A percentile compares a stretch with the other conserved stretches of the same genome.
These are phyloP conservation scores for Enteromius trimaculatus DNA, from an alignment of 2,797 vertebrate genomes.

Conservation along the genomic window DNA sequence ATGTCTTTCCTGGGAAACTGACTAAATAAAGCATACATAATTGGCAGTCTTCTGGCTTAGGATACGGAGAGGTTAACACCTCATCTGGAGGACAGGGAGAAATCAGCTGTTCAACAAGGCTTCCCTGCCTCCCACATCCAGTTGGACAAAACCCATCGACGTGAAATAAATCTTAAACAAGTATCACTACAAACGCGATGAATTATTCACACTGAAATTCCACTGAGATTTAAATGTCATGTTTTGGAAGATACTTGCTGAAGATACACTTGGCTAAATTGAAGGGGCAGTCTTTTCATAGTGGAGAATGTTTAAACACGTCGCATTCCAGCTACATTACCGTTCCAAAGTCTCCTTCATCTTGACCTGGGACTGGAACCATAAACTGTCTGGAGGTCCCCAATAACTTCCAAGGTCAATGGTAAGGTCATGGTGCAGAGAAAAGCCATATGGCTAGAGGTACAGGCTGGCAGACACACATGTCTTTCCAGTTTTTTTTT, in stretches of 20 bases:
- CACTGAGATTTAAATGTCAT: conserved; percentile 56
- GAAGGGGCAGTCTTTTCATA: conserved; percentile 25
- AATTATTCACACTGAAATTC: conserved; percentile 51
- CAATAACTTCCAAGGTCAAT: conserved; percentile 61
- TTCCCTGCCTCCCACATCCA: conserved; percentile 65
- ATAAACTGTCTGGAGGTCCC: conserved; percentile 57
- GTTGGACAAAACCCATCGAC: conserved; percentile 61
- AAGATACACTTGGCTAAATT: conserved; percentile 34
- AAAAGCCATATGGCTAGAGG: conserved; percentile 55
- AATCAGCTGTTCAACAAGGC: conserved; percentile 63
- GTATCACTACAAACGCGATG: conserved; percentile 53
- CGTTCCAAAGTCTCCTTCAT: conserved; percentile 52
- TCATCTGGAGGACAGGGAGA: conserved; percentile 63
- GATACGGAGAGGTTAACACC: conserved; percentile 58
- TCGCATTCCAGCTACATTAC: conserved; percentile 52
- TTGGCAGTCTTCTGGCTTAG: conserved; percentile 26
- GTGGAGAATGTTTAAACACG: conserved; percentile 43
- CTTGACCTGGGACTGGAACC: conserved; percentile 49
- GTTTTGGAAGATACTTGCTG: conserved; percentile 47
- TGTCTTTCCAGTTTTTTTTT: conserved; percentile 58
- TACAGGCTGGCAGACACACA: conserved; percentile 49
- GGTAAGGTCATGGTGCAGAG: conserved; percentile 51
- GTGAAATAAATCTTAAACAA: conserved; percentile 63
- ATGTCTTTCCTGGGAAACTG: conserved; percentile 3
- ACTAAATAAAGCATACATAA: conserved; percentile 35